Conservation (phyloP, 1,140 invertebrate species). For the Pachyrhynchus sulphureomaculatus region DNA sequence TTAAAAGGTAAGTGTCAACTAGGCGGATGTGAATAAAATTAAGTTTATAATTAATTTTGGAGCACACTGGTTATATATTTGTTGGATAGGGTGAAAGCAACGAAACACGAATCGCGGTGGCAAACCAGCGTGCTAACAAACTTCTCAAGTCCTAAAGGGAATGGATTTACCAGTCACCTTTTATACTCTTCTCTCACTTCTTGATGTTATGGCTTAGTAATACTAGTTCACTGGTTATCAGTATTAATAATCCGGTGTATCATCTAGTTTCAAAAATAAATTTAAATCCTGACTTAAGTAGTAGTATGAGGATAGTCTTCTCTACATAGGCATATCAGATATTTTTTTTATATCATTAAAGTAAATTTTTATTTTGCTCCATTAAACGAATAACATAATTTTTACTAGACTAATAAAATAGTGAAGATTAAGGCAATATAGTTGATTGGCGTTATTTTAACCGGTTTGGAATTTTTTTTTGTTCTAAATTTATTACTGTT, state of each 20-base stretch:
- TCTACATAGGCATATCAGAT: constrained; percentile 5
- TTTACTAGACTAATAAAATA: not conserved
- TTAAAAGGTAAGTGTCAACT: constrained; percentile 6
- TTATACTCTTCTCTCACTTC: constrained; percentile 48
- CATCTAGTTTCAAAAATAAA: constrained; percentile 15
- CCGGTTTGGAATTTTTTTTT: not conserved
- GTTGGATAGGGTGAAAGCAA: constrained; percentile 72
- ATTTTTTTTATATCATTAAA: not conserved
- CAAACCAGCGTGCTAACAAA: constrained; percentile 77
- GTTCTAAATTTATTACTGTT: too few relatives aligned
- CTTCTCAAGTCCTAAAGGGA: constrained; percentile 68
- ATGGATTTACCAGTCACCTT: constrained; percentile 40
- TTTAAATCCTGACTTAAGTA: constrained; percentile 13
- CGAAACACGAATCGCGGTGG: constrained; percentile 77
- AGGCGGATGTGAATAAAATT: constrained; percentile 14
- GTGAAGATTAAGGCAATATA: constrained; percentile 4
- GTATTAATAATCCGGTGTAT: constrained; percentile 25
- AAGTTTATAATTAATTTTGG: constrained; percentile 25
- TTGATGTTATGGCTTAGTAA: constrained; percentile 45
- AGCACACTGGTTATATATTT: constrained; percentile 45
- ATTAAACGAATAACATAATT: not conserved
- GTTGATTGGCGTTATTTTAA: not conserved
- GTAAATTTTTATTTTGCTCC: not conserved
- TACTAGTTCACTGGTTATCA: constrained; percentile 22
- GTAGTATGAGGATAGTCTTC: constrained; percentile 23